Conservation (phyloP, 2,888 invertebrate species). For the Aspidiotus destructor region DNA sequence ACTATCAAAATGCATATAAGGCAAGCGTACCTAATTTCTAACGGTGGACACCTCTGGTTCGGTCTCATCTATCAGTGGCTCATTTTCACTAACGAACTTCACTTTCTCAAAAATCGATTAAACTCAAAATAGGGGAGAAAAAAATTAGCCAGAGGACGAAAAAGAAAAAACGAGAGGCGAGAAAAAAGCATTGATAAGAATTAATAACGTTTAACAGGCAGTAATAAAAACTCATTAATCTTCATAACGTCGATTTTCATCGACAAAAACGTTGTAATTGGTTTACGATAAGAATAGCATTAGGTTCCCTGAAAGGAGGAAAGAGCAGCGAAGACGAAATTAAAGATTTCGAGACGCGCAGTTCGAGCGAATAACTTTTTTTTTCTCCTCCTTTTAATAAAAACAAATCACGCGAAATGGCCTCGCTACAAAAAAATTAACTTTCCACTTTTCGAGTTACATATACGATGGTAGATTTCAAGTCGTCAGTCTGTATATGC, state of each 20-base stretch:
- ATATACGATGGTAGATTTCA: no score
- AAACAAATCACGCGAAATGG: constrained; percentile 27
- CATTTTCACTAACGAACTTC: no score
- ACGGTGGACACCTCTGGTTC: no score
- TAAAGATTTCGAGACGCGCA: neutral
- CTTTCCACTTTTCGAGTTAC: no score
- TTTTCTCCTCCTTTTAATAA: constrained; percentile 10
- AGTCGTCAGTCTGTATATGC: no score
- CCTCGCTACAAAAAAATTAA: neutral
- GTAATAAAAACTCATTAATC: constrained; percentile 31
- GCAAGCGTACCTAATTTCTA: no score
- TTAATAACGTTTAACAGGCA: constrained; percentile 26
- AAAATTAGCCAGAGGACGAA: no score
- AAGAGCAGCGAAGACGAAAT: constrained; percentile 8
- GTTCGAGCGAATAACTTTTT: no score
- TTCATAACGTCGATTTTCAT: constrained; percentile 29
- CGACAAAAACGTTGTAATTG: constrained; percentile 12
- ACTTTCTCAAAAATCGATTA: neutral
- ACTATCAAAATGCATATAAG: no score
- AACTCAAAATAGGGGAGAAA: neutral
- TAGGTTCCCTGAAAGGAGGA: neutral
- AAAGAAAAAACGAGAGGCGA: neutral
- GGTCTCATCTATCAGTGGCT: no score
- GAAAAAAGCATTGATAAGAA: neutral
- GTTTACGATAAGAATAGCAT: neutral